phyloP scores from a whole-genome alignment of 2,797 vertebrate genomes.

The Leptoclinus maculatus region DNA sequence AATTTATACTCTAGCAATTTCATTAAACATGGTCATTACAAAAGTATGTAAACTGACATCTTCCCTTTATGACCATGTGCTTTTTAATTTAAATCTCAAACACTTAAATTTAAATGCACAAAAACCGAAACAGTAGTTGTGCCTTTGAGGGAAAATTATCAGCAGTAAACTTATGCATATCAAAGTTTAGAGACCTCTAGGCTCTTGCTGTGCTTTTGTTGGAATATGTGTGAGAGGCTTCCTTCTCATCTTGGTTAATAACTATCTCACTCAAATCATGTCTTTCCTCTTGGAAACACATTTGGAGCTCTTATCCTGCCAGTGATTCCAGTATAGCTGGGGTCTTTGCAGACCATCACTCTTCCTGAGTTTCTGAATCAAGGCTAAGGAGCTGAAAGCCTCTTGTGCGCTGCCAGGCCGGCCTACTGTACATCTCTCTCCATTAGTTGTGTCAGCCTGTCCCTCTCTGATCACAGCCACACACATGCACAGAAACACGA shows the following conservation, averaged over 20 bases:
- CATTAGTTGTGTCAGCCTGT: slow-evolving; percentile 76
- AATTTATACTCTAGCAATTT: no score
- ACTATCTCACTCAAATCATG: slow-evolving; percentile 52
- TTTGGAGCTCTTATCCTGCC: slow-evolving; percentile 65
- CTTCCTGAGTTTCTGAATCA: slow-evolving; percentile 61
- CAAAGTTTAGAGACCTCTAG: slow-evolving; percentile 14
- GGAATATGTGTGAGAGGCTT: slow-evolving; percentile 47
- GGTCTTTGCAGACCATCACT: slow-evolving; percentile 63
- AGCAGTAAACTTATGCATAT: slow-evolving; percentile 19
- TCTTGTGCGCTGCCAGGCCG: slow-evolving; percentile 59
- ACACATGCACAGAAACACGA: slow-evolving; percentile 20
- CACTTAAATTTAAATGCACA: slow-evolving; percentile 19
- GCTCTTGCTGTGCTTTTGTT: slow-evolving; percentile 17
- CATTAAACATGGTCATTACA: no score
- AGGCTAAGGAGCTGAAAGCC: slow-evolving; percentile 76
- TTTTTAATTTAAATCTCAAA: slow-evolving; percentile 23
- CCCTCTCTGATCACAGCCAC: slow-evolving; percentile 62
- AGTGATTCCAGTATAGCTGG: slow-evolving; percentile 43
- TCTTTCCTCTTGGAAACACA: slow-evolving; percentile 59
- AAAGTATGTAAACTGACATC: neutral
- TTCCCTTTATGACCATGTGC: neutral
- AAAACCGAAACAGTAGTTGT: neutral
- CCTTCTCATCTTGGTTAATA: slow-evolving; percentile 64
- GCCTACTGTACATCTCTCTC: slow-evolving; percentile 72
- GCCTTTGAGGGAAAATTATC: slow-evolving; percentile 5